Evolutionary conservation across 2,113 vertebrate genomes (phyloP), one percentile per base, ranked within the genome.

Genomic region (Excalfactoria chinensis): DNA sequence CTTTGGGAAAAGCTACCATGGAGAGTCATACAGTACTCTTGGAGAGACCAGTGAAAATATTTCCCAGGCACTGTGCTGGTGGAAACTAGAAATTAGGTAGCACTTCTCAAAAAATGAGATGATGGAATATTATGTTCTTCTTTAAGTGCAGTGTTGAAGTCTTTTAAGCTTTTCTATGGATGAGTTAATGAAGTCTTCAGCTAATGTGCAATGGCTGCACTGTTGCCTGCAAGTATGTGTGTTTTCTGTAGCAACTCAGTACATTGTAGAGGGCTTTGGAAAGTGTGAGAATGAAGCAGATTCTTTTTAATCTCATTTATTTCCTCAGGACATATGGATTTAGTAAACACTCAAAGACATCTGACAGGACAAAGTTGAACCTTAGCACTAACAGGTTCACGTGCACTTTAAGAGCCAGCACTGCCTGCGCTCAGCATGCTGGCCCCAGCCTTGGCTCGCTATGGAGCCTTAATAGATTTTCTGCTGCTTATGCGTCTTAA

Each of bases 321-420:
- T 95, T 96, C 94, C 89, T 93, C 73, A 21, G 75, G 66, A 85
- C 93, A 95, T 94, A 87, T 95, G 95, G 95, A 95, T 95, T 95
- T 92, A 93, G 87, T 95, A 95, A 93, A 95, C 85, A 86, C 80
- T 86, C 87, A 82, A 56, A 88, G 89, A 86, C 6, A 0, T 88
- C 76, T 89, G 93, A 91, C 69, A 89, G 91, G 87, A 89, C 81
- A 83, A 93, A 86, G 91, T 71, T 93, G 89, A 95, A 94, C 84
- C 81, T 86, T 70, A 91, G 84, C 72, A 56, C 94, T 94, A 89
- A 35, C 89, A 94, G 95, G 89, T 92, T 96, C 89, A 67, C 19
- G 48, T 53, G 43, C 76, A 60, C 69, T 37, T 87, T 85, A 80
- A 83, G 72, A 91, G 56, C 64, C 89, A 93, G 68, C 43, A 13